Evolutionary conservation across 2,113 vertebrate genomes (phyloP), one percentile per base, ranked within the genome.

Genomic region (Cryptoleucopteryx plumbea): DNA sequence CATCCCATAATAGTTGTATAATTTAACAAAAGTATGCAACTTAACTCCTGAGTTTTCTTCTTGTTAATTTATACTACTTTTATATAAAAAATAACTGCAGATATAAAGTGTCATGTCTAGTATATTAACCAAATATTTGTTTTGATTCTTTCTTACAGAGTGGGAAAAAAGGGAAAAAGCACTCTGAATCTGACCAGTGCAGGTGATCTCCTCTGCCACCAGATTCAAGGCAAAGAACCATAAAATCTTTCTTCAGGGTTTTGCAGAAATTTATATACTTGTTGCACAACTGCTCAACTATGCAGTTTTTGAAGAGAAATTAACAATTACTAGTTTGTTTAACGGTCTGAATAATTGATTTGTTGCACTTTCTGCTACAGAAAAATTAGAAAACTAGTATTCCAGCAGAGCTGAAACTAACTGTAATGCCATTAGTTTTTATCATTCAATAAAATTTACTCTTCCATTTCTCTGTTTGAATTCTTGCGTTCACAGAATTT

Each of bases 91-190:
- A 73, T 82, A 78, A 87, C 59, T 82, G 81, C 42, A 45, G 45
- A 20, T 62, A 48, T 31, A 25, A 83, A 68, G 32, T 82, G 34
- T 19, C 67, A 52, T 50, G 17, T 52, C 27, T 65, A 47, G 34
- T 50, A 21, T 42, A 72, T 72, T 94, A 88, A 93, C 65, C 94
- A 61, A 94, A 29, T 38, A 79, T 84, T 79, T 94, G 36, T 72
- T 86, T 59, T 94, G 40, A 95, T 92, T 95, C 81, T 98, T 48
- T 88, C 34, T 97, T 87, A 66, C 98, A 99, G 99, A 98, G 98
- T 88, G 99, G 98, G 97, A 99, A 99, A 97, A 99, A 99, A 96
- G 98, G 98, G 52, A 99, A 99, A 97, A 99, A 98, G 94, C 98
- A 97, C 56, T 97, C 97, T 18, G 98, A 99, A 91, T 96, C 98